These are phyloP conservation scores for Diabrotica virgifera DNA, from an alignment of 1,140 invertebrate species.

Conservation along the genomic window DNA sequence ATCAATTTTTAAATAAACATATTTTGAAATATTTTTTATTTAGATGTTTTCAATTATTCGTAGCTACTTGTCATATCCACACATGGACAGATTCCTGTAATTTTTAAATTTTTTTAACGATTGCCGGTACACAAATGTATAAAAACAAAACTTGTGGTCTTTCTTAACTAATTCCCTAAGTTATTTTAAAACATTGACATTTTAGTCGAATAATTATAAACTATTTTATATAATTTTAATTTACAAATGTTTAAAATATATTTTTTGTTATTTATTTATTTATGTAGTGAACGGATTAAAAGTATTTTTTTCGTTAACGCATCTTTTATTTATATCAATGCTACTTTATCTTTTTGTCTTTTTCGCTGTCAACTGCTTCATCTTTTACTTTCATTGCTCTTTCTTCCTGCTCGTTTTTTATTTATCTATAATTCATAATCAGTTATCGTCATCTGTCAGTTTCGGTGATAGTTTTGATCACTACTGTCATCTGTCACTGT, in stretches of 20 bases:
- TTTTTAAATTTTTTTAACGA: neutral
- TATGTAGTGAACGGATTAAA: slow-evolving; percentile 2
- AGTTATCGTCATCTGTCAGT: too few relatives aligned
- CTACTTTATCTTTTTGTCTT: too few relatives aligned
- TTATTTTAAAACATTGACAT: neutral
- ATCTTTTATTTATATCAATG: neutral
- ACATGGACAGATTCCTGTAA: neutral
- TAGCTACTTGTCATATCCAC: neutral
- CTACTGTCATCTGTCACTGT: too few relatives aligned
- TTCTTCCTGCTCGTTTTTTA: too few relatives aligned
- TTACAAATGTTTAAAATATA: slow-evolving; percentile 3
- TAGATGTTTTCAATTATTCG: neutral
- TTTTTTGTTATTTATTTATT: slow-evolving; percentile 3
- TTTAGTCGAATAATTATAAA: slow-evolving; percentile 1
- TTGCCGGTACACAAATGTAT: slow-evolving; percentile 2
- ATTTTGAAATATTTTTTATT: neutral
- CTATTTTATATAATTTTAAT: slow-evolving; percentile 3
- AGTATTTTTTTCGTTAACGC: slow-evolving; percentile 3
- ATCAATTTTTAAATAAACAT: too few relatives aligned
- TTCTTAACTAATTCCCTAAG: slow-evolving; percentile 3
- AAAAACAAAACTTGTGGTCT: neutral
- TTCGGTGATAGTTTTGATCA: too few relatives aligned
- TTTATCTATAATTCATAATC: too few relatives aligned
- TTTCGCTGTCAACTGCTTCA: too few relatives aligned
- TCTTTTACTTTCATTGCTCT: too few relatives aligned